These are phyloP conservation scores for Gorsachius magnificus DNA, from an alignment of 2,797 vertebrate genomes.

Conservation along the genomic window DNA sequence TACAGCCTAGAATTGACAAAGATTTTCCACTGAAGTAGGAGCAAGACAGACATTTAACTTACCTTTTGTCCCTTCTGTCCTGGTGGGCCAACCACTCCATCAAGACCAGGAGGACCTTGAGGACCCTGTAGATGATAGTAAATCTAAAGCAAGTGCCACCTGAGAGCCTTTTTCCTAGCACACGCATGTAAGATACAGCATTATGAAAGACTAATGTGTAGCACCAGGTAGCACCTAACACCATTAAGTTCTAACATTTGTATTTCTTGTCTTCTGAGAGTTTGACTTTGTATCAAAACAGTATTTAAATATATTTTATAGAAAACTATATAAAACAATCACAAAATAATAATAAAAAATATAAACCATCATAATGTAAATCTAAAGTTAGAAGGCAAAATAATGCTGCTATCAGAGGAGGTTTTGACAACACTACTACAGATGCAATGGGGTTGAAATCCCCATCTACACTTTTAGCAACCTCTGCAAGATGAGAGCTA, in stretches of 20 bases:
- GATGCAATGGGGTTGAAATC: background rate
- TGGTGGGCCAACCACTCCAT: constrained; percentile 79
- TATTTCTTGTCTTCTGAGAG: background rate
- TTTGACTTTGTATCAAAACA: background rate
- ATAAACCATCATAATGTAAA: background rate
- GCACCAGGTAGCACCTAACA: background rate
- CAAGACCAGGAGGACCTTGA: constrained; percentile 78
- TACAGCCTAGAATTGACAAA: background rate
- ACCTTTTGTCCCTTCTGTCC: constrained; percentile 89
- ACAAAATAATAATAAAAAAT: background rate
- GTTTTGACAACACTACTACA: background rate
- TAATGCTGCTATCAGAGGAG: background rate
- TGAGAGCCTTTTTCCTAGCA: background rate
- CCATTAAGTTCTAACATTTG: background rate
- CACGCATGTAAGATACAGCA: background rate
- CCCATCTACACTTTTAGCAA: background rate
- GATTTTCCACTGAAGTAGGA: background rate
- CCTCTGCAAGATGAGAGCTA: background rate
- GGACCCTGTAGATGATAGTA: constrained; percentile 78
- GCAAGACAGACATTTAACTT: background rate
- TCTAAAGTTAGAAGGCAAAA: background rate
- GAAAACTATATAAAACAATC: background rate
- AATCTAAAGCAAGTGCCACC: background rate
- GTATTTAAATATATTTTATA: background rate
- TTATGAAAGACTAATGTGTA: background rate